phyloP scores from a whole-genome alignment of 2,797 vertebrate genomes.

The Geotrypetes seraphini region DNA sequence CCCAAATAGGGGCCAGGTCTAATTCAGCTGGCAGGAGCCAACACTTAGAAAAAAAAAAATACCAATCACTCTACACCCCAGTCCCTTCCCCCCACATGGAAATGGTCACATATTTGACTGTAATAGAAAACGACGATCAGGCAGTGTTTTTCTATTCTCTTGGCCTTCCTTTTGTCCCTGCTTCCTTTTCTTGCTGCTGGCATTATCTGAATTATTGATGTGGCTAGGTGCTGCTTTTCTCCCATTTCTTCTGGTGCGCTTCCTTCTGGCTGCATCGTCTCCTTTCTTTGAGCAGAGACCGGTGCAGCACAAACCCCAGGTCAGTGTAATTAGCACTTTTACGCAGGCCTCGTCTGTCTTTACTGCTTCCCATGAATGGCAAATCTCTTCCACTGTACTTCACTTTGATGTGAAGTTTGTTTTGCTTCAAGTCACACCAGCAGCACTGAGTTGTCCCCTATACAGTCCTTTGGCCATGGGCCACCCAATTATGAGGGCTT shows the following conservation, averaged over 20 bases:
- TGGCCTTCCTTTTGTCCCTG: conserved; percentile 65
- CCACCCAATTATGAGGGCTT: no score
- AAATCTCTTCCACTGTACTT: conserved; percentile 27
- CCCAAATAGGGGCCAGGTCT: no score
- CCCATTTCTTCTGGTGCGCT: conserved; percentile 37
- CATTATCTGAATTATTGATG: conserved; percentile 85
- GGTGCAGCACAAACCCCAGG: conserved; percentile 32
- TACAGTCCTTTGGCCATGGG: no score
- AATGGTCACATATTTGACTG: conserved; percentile 59
- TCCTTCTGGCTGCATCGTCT: conserved; percentile 40
- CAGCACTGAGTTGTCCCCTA: no score
- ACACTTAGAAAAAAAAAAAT: no score
- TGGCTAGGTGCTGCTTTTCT: conserved; percentile 55
- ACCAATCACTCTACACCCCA: no score
- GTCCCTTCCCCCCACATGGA: conserved; percentile 26
- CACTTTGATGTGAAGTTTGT: no score
- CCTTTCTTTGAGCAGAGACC: conserved; percentile 39
- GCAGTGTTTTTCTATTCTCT: conserved; percentile 68
- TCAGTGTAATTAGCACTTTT: conserved; percentile 48
- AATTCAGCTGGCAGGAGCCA: no score
- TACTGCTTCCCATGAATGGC: conserved; percentile 47
- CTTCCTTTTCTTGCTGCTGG: conserved; percentile 84
- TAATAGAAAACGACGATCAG: conserved; percentile 82
- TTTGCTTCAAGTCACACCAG: no score
- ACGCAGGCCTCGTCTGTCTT: conserved; percentile 69